Percentiles rank a stretch among this genome's conserved stretches.
These are phyloP conservation scores for Dryococelus australis DNA, from an alignment of 2,888 invertebrate species.

Conservation along the genomic window DNA sequence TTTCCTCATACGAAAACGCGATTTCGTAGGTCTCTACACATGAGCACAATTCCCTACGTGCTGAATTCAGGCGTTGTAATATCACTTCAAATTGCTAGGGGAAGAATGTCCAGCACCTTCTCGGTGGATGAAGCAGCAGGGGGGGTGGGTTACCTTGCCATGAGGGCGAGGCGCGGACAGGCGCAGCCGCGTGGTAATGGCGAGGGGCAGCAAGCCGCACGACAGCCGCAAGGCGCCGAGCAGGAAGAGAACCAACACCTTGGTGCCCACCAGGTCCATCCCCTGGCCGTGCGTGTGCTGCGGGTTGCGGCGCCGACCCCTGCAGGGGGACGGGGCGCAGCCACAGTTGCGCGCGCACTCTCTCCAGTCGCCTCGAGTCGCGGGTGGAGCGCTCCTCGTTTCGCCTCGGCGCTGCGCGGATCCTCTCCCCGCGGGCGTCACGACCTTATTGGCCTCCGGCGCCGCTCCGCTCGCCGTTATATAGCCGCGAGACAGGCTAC, in stretches of 20 bases:
- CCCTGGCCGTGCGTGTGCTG: neutral
- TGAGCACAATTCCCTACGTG: too few species aligned
- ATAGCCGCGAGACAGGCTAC: neutral
- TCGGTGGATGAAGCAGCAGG: too few species aligned
- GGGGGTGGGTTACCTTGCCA: neutral
- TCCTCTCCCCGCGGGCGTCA: neutral
- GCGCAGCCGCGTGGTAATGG: conserved; percentile 57
- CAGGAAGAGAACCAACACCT: conserved; percentile 60
- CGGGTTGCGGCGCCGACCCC: neutral
- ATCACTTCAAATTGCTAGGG: too few species aligned
- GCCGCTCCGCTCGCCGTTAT: neutral
- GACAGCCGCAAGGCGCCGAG: conserved; percentile 60
- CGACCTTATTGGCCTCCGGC: neutral
- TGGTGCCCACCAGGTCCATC: conserved; percentile 59
- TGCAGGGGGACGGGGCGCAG: neutral
- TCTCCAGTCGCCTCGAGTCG: neutral
- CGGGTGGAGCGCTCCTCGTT: neutral
- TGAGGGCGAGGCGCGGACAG: conserved; percentile 47
- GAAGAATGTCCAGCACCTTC: too few species aligned
- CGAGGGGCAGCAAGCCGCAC: conserved; percentile 62
- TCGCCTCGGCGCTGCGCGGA: neutral
- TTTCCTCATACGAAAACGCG: too few species aligned
- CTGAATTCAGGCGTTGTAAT: too few species aligned
- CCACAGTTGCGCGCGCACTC: neutral
- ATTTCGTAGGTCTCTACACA: too few species aligned